phyloP scores from a whole-genome alignment of 2,797 vertebrate species.

The Gymnothorax javanicus region DNA sequence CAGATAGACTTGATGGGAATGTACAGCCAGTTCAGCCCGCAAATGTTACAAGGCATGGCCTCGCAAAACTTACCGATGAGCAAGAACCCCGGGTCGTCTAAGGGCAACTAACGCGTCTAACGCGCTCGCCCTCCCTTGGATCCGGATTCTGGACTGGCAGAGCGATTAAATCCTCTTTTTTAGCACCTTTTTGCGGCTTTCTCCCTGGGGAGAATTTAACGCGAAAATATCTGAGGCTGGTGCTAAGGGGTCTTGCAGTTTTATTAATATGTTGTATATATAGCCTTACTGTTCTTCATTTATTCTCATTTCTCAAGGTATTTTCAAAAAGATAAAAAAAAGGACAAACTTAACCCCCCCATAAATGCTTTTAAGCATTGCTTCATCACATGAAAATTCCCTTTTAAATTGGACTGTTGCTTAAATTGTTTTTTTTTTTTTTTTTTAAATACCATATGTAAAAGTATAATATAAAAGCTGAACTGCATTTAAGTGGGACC shows the following conservation, averaged over 20 bases:
- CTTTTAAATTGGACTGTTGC: conserved; percentile 67
- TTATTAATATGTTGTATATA: conserved; percentile 77
- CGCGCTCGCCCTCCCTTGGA: neutral
- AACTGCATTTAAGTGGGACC: conserved; percentile 70
- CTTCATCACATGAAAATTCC: conserved; percentile 41
- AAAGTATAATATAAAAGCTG: conserved; percentile 46
- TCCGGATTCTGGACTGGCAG: conserved; percentile 28
- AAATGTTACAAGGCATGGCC: conserved; percentile 80
- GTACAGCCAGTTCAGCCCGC: conserved; percentile 84
- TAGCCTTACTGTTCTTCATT: conserved; percentile 87
- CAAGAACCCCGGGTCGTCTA: conserved; percentile 93
- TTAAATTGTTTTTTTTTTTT: conserved; percentile 58
- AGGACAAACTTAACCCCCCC: conserved; percentile 45
- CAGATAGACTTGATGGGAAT: conserved; percentile 93
- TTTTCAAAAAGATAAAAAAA: conserved; percentile 61
- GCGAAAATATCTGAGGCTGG: conserved; percentile 47
- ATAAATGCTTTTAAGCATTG: conserved; percentile 71
- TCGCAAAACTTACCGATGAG: conserved; percentile 71
- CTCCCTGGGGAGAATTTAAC: conserved; percentile 48
- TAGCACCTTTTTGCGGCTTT: neutral
- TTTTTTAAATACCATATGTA: conserved; percentile 71
- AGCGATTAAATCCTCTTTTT: conserved; percentile 1
- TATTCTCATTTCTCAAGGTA: conserved; percentile 66
- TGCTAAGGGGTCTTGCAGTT: conserved; percentile 65
- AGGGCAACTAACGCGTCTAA: conserved; percentile 80